phyloP scores from a whole-genome alignment of 2,888 invertebrate genomes.

The Amitus sp. region DNA sequence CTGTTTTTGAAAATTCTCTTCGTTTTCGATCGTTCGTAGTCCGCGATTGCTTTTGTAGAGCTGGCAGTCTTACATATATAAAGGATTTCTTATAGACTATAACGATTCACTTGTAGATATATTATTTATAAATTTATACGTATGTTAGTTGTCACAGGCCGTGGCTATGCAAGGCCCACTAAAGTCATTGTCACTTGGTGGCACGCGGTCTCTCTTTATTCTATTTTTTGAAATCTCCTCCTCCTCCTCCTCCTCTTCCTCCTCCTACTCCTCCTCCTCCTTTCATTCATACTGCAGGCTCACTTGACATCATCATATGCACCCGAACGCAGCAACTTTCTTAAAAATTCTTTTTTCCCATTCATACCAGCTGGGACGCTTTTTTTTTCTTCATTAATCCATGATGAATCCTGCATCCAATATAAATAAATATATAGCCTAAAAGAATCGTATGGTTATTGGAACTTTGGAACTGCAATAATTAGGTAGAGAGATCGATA shows the following conservation, averaged over 20 bases:
- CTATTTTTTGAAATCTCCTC: too few species aligned
- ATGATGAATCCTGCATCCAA: too few species aligned
- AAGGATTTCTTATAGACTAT: conserved; percentile 55
- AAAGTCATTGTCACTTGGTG: conserved; percentile 56
- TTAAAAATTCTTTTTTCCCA: background rate
- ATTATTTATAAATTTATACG: conserved; percentile 44
- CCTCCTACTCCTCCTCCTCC: too few species aligned
- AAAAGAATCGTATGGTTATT: too few species aligned
- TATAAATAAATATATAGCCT: too few species aligned
- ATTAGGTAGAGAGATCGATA: too few species aligned
- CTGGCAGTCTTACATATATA: conserved; percentile 45
- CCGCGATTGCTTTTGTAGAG: conserved; percentile 20
- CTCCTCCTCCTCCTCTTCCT: too few species aligned
- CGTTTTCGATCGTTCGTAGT: conserved; percentile 5
- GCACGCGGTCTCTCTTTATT: conserved; percentile 64
- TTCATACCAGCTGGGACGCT: too few species aligned
- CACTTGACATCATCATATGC: background rate
- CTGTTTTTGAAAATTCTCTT: too few species aligned
- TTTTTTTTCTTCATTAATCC: too few species aligned
- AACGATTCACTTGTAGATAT: conserved; percentile 56
- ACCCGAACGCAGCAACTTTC: background rate
- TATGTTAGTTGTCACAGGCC: conserved; percentile 58
- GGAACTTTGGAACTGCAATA: too few species aligned
- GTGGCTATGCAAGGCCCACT: conserved; percentile 66
- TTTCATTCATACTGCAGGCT: too few species aligned